These are phyloP conservation scores for Electrophaes corylata DNA, from an alignment of 2,888 invertebrate species.

Conservation along the genomic window DNA sequence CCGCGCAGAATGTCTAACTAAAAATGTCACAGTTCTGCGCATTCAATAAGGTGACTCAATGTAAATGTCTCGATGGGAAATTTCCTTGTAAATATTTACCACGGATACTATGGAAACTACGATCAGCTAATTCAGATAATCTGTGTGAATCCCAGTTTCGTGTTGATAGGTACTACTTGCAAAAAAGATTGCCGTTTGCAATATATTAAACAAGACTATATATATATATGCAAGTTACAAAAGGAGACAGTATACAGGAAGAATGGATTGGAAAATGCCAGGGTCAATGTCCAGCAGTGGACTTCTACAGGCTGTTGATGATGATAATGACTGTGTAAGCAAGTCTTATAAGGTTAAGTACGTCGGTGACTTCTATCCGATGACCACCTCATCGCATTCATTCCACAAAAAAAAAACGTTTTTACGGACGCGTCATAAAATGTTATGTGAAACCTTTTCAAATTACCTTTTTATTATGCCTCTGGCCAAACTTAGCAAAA, in stretches of 20 bases:
- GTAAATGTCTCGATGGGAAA: neutral
- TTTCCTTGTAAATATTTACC: neutral
- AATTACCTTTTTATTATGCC: neutral
- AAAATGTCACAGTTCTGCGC: too few species aligned
- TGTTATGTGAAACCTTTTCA: neutral
- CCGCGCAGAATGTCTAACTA: too few species aligned
- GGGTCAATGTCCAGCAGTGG: too few species aligned
- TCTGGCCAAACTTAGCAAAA: neutral
- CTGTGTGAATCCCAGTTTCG: conserved; percentile 12
- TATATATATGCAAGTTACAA: too few species aligned
- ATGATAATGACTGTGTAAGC: too few species aligned
- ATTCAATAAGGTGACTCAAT: too few species aligned
- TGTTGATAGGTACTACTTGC: conserved; percentile 9
- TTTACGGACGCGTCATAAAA: neutral
- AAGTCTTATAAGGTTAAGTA: neutral
- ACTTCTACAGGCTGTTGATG: too few species aligned
- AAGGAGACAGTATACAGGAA: too few species aligned
- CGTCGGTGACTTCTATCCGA: neutral
- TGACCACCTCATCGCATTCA: neutral
- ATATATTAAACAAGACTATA: neutral
- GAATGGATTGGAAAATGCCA: too few species aligned
- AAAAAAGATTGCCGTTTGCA: neutral
- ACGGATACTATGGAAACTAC: neutral
- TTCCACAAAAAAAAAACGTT: neutral
- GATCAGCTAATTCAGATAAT: conserved; percentile 17